Base-by-base conservation (phyloP, 1,140 invertebrate species). In the Calephelis virginiensis region DNA sequence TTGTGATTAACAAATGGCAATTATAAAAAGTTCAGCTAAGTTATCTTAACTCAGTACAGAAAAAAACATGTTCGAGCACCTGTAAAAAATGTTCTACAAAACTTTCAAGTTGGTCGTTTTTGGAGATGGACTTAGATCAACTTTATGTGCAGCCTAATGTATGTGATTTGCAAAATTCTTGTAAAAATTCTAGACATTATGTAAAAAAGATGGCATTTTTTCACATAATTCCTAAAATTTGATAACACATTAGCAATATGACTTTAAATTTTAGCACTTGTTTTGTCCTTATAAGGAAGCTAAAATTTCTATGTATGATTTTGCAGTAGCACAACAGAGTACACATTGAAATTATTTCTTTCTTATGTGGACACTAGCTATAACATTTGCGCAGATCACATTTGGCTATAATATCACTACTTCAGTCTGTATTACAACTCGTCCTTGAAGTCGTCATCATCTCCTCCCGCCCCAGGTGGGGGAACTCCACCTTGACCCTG, bases 361-460 rank as follows among this genome's bases (percentile, higher is more conserved):
- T 56, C 10, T 37, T 5, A 56, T 56, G 7, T 11, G 17, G 53
- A 28, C 53, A 56, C 17, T 56, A 56, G 53, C 17, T 37, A 37
- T 69, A 75, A 80, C 69, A 56, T 68, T 59, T 66, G 64, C 56
- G 67, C 81, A 82, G 78, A 82, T 87, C 83, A 88, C 83, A 83
- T 80, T 86, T 87, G 80, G 83, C 80, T 86, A 80, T 70, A 77
- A 80, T 70, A 77, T 82, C 74, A 82, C 82, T 73, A 68, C 64
- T 73, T 81, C 74, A 86, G 82, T 85, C 81, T 80, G 77, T 85
- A 76, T 96, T 96, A 98, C 92, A 97, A 93, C 88, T 97, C 97
- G 85, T 97, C 97, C 84, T 96, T 97, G 78, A 96, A 93, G 83
- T 97, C 95, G 45, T 96, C 96, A 43, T 95, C 95, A 0, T 95